These are phyloP conservation scores for Hypomecis punctinalis DNA, from an alignment of 2,888 invertebrate species.

Conservation along the genomic window DNA sequence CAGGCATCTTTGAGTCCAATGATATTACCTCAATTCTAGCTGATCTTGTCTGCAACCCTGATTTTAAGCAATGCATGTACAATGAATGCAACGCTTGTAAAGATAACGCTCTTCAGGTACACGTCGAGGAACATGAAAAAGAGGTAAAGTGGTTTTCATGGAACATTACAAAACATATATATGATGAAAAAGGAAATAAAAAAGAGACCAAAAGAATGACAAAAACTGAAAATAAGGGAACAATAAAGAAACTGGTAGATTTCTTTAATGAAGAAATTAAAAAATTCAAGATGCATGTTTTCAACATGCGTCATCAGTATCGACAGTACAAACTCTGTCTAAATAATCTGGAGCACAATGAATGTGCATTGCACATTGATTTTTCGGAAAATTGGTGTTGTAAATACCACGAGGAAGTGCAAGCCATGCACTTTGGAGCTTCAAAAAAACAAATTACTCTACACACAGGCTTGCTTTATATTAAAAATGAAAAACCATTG, in stretches of 20 bases:
- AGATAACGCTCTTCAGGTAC: no score
- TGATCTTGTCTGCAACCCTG: no score
- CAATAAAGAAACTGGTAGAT: no score
- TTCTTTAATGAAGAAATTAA: constrained; percentile 3
- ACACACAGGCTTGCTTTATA: constrained; percentile 17
- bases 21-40: no score
- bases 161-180: no score
- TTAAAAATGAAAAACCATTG: constrained; percentile 8
- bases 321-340: constrained; percentile 11
- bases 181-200: no score
- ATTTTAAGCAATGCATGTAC: neutral
- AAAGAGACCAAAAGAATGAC: no score
- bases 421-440: constrained; percentile 17
- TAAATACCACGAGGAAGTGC: constrained; percentile 16
- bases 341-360: constrained; percentile 6
- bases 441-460: constrained; percentile 20
- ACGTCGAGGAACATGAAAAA: no score
- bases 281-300: neutral
- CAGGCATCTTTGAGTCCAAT: no score
- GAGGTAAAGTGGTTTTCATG: no score
- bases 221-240: no score
- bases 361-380: constrained; percentile 1
- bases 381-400: constrained; percentile 17
- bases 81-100: no score
- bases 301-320: constrained; percentile 13